phyloP scores from a whole-genome alignment of 2,888 invertebrate species.

The Perithous albicinctus region DNA sequence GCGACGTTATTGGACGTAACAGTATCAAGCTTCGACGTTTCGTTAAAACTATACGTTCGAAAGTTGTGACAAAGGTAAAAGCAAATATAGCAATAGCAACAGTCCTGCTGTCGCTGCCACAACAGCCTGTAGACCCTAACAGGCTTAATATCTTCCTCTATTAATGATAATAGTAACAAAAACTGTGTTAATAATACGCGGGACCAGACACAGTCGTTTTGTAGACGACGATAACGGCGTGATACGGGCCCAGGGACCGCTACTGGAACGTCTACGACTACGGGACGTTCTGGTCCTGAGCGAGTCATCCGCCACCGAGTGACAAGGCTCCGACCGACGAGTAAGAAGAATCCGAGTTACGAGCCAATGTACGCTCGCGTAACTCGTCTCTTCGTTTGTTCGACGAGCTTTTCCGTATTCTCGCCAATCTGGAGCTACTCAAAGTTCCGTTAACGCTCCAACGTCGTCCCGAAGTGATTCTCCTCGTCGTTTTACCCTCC shows the following conservation, averaged over 20 bases:
- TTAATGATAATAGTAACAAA: constrained; percentile 4
- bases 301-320: constrained; percentile 83
- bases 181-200: constrained; percentile 19
- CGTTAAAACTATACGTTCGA: not conserved
- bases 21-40: not conserved
- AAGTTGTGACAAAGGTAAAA: not conserved
- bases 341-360: constrained; percentile 1
- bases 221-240: constrained; percentile 11
- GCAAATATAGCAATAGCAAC: not conserved
- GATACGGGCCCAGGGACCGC: constrained; percentile 58
- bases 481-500: not conserved
- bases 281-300: constrained; percentile 77
- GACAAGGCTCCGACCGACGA: constrained; percentile 65
- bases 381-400: not conserved
- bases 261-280: constrained; percentile 81
- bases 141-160: not conserved
- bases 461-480: not conserved
- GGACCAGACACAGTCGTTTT: constrained; percentile 10
- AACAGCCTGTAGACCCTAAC: not conserved
- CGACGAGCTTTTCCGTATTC: not conserved
- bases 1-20: constrained; percentile 26
- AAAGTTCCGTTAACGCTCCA: not conserved
- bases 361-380: constrained; percentile 5
- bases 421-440: not conserved
- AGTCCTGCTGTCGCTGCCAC: not conserved